Evolutionary conservation across 1,140 invertebrate species (phyloP), one percentile per base, ranked within the genome.

Genomic region (Lordiphosa mommai): DNA sequence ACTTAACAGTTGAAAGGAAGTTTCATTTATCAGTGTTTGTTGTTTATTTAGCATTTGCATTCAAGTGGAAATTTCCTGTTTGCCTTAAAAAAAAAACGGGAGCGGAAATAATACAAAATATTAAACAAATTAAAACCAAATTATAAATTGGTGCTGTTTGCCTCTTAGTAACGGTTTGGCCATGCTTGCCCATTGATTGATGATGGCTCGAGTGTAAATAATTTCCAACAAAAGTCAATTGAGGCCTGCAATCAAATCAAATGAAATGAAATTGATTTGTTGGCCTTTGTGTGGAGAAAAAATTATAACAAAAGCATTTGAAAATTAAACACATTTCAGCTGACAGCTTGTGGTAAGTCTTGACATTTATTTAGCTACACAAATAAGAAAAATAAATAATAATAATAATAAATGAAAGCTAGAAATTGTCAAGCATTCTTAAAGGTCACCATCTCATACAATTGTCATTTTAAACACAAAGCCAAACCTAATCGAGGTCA

Each of bases 31-130:
- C 29, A 20, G 48, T 36, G 60, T 58, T 46, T 47, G 9, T 33
- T 33, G 41, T 59, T 74, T 72, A 47, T 65, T 80, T 53, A 53
- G 38, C 52, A 61, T 48, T 58, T 34, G 36, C 73, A 40, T 38
- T 69, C 41, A 56, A 64, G 61, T 61, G 61, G 61, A 49, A 84
- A 58, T 84, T 82, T 82, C 72, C 76, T 82, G 76, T 63, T 41
- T 41, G 33, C 36, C 32, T 49, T 29, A 10, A 38, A 32, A 57
- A 46, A 43, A 66, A 60, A 76, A 49, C 58, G 76, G 71, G 76
- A 80, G 66, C 53, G 66, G 34, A 52, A 9, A 41, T 67, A 61
- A 63, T 40, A 68, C 73, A 79, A 80, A 71, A 60, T 46, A 29
- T 55, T 37, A 47, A 41, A 40, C 17, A 32, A 55, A 70, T 58